Conservation (phyloP, 2,888 invertebrate species). For the Diachrysia chrysitis region DNA sequence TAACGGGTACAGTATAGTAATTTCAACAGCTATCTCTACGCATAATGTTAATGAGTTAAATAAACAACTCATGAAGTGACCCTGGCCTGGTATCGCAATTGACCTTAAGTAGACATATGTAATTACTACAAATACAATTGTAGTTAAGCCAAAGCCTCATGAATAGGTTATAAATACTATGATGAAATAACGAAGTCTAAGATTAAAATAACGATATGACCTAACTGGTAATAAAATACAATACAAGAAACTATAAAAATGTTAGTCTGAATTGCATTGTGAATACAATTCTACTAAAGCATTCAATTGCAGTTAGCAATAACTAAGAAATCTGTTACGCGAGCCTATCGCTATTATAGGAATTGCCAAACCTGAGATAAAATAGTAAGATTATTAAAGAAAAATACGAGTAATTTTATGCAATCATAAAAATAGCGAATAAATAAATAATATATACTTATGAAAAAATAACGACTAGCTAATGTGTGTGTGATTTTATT, state of each 20-base stretch:
- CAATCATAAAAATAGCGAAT: neutral
- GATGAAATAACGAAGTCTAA: conserved; percentile 4
- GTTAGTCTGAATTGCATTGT: neutral
- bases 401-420: neutral
- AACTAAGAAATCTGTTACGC: neutral
- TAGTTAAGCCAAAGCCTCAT: conserved; percentile 18
- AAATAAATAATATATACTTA: neutral
- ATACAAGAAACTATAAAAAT: neutral
- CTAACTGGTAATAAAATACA: conserved; percentile 1
- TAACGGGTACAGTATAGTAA: conserved; percentile 23
- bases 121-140: conserved; percentile 49
- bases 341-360: neutral
- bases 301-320: neutral
- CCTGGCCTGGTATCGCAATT: conserved; percentile 68
- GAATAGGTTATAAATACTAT: conserved; percentile 23
- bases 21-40: conserved; percentile 48
- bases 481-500: neutral
- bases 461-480: neutral
- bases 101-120: conserved; percentile 56
- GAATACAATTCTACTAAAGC: conserved; percentile 1
- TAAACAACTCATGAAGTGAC: conserved; percentile 66
- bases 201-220: conserved; percentile 1
- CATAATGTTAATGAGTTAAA: conserved; percentile 65
- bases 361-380: conserved; percentile 1
- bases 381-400: neutral